Conservation (phyloP, 2,888 invertebrate species). For the Toxonevra muliebris region DNA sequence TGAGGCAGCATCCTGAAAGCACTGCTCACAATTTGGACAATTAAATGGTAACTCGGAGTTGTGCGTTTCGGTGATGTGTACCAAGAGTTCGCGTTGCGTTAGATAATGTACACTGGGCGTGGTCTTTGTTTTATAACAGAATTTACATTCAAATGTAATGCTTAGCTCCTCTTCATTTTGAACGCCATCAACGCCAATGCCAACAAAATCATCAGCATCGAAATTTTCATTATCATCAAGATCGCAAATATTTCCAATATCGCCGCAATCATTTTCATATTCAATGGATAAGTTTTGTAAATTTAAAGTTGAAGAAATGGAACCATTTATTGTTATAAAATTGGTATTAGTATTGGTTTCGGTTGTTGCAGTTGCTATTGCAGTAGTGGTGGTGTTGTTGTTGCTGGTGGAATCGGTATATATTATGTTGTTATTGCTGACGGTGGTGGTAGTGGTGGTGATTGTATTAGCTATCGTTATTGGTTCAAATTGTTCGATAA, state of each 20-base stretch:
- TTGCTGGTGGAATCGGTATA: slow-evolving; percentile 19
- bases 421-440: slow-evolving; percentile 24
- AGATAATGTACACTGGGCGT: slow-evolving; percentile 42
- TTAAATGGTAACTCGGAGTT: slow-evolving; percentile 53
- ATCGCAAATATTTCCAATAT: slow-evolving; percentile 8
- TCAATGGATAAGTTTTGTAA: too few relatives aligned
- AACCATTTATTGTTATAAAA: slow-evolving; percentile 23
- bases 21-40: slow-evolving; percentile 52
- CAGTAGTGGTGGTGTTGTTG: slow-evolving; percentile 24
- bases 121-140: slow-evolving; percentile 50
- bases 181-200: slow-evolving; percentile 26
- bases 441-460: slow-evolving; percentile 27
- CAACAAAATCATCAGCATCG: slow-evolving; percentile 16
- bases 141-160: slow-evolving; percentile 50
- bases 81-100: slow-evolving; percentile 50
- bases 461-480: slow-evolving; percentile 35
- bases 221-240: slow-evolving; percentile 36
- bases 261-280: too few relatives aligned
- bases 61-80: slow-evolving; percentile 50
- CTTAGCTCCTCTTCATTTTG: slow-evolving; percentile 31
- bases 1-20: slow-evolving; percentile 57
- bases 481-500: slow-evolving; percentile 39
- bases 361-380: slow-evolving; percentile 18
- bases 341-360: slow-evolving; percentile 17
- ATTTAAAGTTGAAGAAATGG: too few relatives aligned